Evolutionary conservation across 2,888 invertebrate genomes (phyloP), one percentile per base, ranked within the genome.

Genomic region (Polia nebulosa): DNA sequence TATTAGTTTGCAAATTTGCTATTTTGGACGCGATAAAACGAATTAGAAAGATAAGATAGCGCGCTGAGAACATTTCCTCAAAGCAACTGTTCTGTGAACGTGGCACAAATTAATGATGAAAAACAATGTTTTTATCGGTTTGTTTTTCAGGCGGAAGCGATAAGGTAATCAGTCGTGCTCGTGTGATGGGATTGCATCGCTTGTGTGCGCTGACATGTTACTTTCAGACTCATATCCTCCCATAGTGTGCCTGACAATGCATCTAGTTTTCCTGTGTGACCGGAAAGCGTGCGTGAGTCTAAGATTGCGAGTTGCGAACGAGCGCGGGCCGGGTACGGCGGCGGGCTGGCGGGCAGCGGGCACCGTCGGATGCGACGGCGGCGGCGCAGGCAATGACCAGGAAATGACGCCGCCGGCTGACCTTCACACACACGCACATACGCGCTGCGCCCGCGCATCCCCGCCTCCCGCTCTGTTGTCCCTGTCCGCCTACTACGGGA

Each of bases 361-460:
- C 87, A 82, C 86, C 79, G 87, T 88, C 90, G 91, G 91, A 87
- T 88, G 91, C 89, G 76, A 20, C 62, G 72, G 72, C 75, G 80
- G 69, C 70, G 77, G 64, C 79, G 52, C 93, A 92, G 94, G 88
- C 95, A 94, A 93, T 95, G 95, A 95, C 95, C 95, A 95, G 95
- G 95, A 95, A 95, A 95, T 94, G 94, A 94, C 94, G 95, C 94
- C 94, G 94, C 92, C 94, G 88, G 89, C 85, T 95, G 95, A 94
- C 95, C 95, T 95, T 95, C 95, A 83, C 88, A 71, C 86, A 82
- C 88, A 85, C 85, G 83, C 83, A 72, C 81, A 75, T 78, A 44
- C 53, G 32, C 71, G 49, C 56, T 68, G 72, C 83, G 77, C 85
- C 75, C 69, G 84, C 85, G 85, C 88, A 86, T 82, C 88, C 88